Percentiles rank a stretch among this genome's conserved stretches.
Evolutionary conservation across 2,797 vertebrate species (phyloP).

Genomic region (Natrix natrix): DNA sequence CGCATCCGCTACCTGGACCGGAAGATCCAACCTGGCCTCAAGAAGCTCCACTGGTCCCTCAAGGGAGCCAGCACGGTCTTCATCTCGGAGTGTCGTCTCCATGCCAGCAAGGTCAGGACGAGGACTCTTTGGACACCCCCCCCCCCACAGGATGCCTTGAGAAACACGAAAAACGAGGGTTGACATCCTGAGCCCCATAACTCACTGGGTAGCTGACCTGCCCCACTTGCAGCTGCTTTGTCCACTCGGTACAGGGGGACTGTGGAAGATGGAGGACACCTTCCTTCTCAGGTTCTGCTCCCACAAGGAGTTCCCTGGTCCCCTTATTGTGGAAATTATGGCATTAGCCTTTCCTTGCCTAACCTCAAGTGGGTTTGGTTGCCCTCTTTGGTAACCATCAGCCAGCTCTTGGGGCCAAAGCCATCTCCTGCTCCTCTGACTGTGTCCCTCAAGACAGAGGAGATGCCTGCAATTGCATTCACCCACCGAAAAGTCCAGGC

Average conservation of each 20-base stretch:
- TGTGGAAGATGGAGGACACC: neutral
- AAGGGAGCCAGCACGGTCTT: conserved; percentile 76
- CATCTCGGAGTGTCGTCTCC: conserved; percentile 79
- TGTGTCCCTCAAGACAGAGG: neutral
- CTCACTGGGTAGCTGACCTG: no score
- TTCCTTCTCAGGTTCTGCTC: neutral
- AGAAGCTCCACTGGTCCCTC: conserved; percentile 81
- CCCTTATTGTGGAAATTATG: neutral
- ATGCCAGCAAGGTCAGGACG: conserved; percentile 79
- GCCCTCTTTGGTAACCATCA: neutral
- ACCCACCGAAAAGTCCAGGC: no score
- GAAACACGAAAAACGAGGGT: accelerated
- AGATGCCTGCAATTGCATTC: neutral
- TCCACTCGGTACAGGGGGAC: neutral
- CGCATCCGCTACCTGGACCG: conserved; percentile 78
- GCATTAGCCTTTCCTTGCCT: neutral
- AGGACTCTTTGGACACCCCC: no score
- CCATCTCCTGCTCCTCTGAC: neutral
- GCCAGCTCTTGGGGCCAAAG: neutral
- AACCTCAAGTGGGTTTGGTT: neutral
- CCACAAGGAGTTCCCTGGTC: neutral
- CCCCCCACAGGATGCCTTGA: no score
- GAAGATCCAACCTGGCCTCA: conserved; percentile 83
- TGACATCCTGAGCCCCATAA: neutral
- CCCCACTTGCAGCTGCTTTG: neutral